phyloP scores from a whole-genome alignment of 2,113 vertebrate species.

The Porphyrio hochstetteri region DNA sequence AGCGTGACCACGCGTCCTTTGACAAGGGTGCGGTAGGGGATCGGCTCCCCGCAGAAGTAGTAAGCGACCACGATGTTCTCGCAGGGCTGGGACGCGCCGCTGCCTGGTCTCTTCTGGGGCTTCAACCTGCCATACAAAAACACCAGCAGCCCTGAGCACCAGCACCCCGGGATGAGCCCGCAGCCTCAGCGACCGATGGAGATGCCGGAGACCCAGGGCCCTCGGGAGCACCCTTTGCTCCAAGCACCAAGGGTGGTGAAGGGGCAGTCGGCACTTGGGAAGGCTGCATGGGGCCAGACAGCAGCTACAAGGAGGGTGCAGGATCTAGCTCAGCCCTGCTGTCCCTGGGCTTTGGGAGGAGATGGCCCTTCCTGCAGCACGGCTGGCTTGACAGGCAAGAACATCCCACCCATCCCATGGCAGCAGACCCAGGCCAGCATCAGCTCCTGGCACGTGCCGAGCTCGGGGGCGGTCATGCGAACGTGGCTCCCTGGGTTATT shows the following conservation, averaged over 20 bases:
- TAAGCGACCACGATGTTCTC: constrained; percentile 95
- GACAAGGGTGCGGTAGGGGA: constrained; percentile 93
- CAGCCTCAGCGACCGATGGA: not conserved
- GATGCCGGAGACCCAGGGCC: too few species aligned
- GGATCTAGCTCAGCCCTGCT: not conserved
- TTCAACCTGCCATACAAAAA: constrained; percentile 77
- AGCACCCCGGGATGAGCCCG: not conserved
- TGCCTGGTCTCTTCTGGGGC: constrained; percentile 79
- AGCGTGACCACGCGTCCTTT: constrained; percentile 89
- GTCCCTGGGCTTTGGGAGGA: not conserved
- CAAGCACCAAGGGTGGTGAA: fast-evolving
- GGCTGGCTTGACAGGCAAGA: fast-evolving
- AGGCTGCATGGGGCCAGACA: not conserved
- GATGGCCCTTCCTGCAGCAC: not conserved
- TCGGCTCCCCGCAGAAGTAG: constrained; percentile 95
- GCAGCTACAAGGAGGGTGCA: not conserved
- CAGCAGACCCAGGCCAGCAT: not conserved
- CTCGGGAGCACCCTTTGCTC: not conserved
- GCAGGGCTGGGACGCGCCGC: constrained; percentile 58
- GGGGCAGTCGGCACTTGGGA: not conserved
- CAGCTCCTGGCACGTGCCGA: fast-evolving
- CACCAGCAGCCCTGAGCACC: not conserved
- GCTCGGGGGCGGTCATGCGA: fast-evolving
- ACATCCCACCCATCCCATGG: not conserved
- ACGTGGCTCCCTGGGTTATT: not conserved